Evolutionary conservation across 2,797 vertebrate genomes (phyloP).

Genomic region (Bucorvus abyssinicus): DNA sequence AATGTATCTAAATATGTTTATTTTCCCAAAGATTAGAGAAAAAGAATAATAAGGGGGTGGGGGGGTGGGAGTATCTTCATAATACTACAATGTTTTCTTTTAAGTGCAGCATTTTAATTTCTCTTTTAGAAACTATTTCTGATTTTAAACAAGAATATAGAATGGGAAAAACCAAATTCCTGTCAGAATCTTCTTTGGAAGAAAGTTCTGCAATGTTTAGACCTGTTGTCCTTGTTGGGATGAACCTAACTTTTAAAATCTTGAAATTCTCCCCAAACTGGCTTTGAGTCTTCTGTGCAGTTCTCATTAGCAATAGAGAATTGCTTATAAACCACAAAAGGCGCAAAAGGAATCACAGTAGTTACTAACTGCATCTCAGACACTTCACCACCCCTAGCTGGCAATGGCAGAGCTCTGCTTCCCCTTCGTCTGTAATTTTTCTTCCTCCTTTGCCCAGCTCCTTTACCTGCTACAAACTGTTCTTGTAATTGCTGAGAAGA

Average conservation of each 20-base stretch:
- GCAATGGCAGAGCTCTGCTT: background rate
- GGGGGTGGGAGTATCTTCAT: background rate
- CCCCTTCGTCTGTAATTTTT: background rate
- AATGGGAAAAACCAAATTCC: background rate
- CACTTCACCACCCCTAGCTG: background rate
- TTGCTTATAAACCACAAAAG: background rate
- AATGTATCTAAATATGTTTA: background rate
- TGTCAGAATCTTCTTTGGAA: background rate
- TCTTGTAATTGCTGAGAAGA: background rate
- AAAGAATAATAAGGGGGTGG: background rate
- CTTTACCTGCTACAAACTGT: background rate
- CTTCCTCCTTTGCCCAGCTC: background rate
- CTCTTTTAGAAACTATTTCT: background rate
- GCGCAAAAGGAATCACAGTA: background rate
- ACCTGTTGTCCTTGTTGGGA: background rate
- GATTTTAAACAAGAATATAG: background rate
- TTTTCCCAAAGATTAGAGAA: background rate
- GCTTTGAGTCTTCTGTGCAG: background rate
- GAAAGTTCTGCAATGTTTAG: background rate
- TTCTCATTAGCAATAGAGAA: background rate
- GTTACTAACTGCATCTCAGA: background rate
- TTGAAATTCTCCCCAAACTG: background rate
- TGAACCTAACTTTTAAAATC: background rate
- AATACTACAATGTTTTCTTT: background rate
- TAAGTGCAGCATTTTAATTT: background rate